phyloP scores from a whole-genome alignment of 2,113 vertebrate species.

The Platycercus adscitus region DNA sequence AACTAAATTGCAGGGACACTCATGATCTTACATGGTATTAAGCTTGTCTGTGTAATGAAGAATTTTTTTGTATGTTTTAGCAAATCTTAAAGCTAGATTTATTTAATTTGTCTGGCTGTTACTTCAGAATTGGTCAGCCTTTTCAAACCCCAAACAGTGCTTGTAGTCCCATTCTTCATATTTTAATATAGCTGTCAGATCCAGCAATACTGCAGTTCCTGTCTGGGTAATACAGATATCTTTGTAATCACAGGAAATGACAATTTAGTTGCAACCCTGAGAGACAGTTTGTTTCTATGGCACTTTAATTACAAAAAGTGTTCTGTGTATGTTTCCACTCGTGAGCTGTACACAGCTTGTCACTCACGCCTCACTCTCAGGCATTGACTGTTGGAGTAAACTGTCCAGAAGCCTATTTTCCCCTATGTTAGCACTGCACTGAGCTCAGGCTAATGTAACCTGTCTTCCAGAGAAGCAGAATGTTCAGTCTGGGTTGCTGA shows the following conservation, averaged over 20 bases:
- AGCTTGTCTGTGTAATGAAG: not conserved
- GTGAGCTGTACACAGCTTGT: not conserved
- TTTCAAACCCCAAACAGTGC: not conserved
- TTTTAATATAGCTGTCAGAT: not conserved
- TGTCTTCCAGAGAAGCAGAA: not conserved
- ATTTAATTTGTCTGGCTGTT: not conserved
- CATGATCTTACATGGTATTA: not conserved
- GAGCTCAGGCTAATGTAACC: not conserved
- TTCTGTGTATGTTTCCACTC: not conserved
- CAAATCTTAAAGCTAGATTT: not conserved
- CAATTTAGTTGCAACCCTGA: not conserved
- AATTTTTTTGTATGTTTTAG: not conserved
- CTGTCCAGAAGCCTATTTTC: not conserved
- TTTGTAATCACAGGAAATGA: not conserved
- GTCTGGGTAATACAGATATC: not conserved
- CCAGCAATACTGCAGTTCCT: not conserved
- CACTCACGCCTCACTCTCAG: rapidly evolving
- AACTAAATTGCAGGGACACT: not conserved
- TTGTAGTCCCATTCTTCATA: not conserved
- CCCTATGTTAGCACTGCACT: not conserved
- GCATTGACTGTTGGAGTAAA: not conserved
- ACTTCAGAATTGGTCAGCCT: not conserved
- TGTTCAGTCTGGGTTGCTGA: not conserved
- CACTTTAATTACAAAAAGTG: not conserved
- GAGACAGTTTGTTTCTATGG: not conserved